A percentile compares a stretch with the other conserved stretches of the same genome.
These are phyloP conservation scores for Ennomos erosarius DNA, from an alignment of 2,888 invertebrate species.

Conservation along the genomic window DNA sequence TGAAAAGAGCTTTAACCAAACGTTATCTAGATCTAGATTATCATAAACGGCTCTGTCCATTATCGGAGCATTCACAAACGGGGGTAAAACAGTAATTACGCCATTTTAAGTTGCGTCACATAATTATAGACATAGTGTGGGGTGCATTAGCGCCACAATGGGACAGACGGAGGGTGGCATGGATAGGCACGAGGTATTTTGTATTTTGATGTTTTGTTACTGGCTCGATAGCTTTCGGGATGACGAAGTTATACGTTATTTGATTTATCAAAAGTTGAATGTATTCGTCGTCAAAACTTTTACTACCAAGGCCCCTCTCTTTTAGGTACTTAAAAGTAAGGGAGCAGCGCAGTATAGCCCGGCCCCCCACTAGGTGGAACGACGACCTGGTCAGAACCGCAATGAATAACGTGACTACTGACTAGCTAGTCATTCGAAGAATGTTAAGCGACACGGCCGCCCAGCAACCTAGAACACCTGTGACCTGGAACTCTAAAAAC, in stretches of 20 bases:
- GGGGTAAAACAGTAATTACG: constrained; percentile 77
- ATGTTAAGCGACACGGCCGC: no score
- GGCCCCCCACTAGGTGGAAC: no score
- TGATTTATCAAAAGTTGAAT: no score
- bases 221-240: constrained; percentile 17
- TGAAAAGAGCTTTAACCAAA: constrained; percentile 2
- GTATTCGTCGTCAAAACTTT: no score
- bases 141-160: constrained; percentile 75
- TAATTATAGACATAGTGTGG: constrained; percentile 70
- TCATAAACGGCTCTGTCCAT: constrained; percentile 64
- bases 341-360: no score
- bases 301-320: no score
- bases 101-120: constrained; percentile 74
- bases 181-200: constrained; percentile 40
- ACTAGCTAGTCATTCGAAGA: no score
- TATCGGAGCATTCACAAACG: constrained; percentile 60
- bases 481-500: no score
- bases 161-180: constrained; percentile 46
- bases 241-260: background rate
- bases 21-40: constrained; percentile 30
- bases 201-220: constrained; percentile 43
- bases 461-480: no score
- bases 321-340: no score
- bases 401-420: no score
- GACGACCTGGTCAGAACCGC: no score